Base-by-base conservation (phyloP, 2,113 vertebrate species). In the Apteryx owenii region DNA sequence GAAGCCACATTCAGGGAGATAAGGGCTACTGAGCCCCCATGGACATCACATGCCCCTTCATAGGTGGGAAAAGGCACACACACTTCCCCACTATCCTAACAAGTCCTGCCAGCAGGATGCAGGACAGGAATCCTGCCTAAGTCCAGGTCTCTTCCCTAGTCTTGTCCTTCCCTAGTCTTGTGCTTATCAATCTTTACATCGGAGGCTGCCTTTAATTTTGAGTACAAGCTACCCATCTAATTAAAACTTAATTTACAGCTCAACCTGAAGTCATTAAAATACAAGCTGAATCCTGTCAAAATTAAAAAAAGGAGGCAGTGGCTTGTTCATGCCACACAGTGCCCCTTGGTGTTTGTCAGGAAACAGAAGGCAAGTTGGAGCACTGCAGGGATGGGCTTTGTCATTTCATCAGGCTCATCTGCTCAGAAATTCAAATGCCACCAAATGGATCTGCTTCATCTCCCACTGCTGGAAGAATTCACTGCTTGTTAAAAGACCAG, bases 191-290 rank as follows among this genome's bases (percentile, higher is more conserved):
- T 82, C 78, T 85, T 64, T 58, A 42, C 68, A 85, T 61, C 44
- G 28, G 77, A 66, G 44, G 58, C 80, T 64, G 68, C 54, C 75
- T 71, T 58, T 82, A 88, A 92, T 82, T 85, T 51, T 15, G 76
- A 46, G 80, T 90, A 38, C 46, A 46, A 93, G 79, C 44, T 29
- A 83, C 61, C 44, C 68, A 96, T 89, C 94, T 98, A 97, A 98
- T 97, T 98, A 98, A 98, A 97, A 96, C 95, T 92, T 86, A 94
- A 97, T 76, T 95, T 95, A 94, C 83, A 51, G 96, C 91, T 94
- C 94, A 97, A 96, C 65, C 89, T 93, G 93, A 90, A 95, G 90
- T 95, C 96, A 95, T 94, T 96, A 96, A 97, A 98, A 97, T 92
- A 96, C 93, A 94, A 92, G 88, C 64, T 29, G 38, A 94, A 92